phyloP scores from a whole-genome alignment of 2,888 invertebrate genomes.

The Trachelus tabidus region DNA sequence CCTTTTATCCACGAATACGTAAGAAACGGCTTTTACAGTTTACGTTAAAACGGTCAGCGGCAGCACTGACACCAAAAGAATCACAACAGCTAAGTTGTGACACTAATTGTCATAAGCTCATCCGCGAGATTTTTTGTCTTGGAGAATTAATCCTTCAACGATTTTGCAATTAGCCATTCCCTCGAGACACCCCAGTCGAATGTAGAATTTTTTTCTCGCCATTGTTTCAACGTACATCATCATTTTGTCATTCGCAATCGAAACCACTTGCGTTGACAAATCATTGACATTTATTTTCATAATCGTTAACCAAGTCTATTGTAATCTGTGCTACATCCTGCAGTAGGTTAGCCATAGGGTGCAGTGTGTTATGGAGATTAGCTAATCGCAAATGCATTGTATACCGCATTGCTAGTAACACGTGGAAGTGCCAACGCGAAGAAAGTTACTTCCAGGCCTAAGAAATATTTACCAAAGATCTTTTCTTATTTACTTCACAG shows the following conservation, averaged over 20 bases:
- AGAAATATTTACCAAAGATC: background rate
- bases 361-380: background rate
- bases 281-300: background rate
- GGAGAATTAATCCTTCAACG: background rate
- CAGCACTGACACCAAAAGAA: background rate
- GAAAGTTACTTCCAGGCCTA: background rate
- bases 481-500: conserved; percentile 67
- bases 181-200: background rate
- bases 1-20: conserved; percentile 30
- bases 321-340: background rate
- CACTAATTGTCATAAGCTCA: background rate
- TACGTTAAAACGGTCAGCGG: background rate
- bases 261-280: background rate
- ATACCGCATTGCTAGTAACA: background rate
- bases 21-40: conserved; percentile 3
- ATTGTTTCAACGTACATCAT: background rate
- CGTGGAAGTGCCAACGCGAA: background rate
- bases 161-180: background rate
- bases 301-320: background rate
- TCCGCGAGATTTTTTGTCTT: background rate
- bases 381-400: background rate
- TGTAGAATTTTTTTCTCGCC: background rate
- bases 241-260: background rate
- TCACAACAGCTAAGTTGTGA: background rate
- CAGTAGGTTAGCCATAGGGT: background rate